Evolutionary conservation across 2,113 vertebrate species (phyloP).

Genomic region (Lamprologus ornatipinnis): DNA sequence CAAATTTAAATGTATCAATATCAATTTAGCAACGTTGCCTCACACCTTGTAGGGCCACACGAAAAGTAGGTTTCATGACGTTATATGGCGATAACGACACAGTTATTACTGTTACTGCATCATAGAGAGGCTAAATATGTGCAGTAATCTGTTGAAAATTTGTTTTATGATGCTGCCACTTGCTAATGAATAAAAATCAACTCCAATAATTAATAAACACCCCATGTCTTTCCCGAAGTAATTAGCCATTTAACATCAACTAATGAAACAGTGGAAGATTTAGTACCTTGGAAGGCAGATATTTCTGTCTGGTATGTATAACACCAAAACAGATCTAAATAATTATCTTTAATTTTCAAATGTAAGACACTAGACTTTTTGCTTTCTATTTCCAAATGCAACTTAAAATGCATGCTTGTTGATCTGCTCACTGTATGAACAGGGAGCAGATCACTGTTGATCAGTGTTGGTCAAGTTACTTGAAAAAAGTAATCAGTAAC

Average conservation of each 20-base stretch:
- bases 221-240: not conserved
- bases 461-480: too few species aligned
- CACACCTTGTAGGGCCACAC: not conserved
- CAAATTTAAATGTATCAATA: constrained; percentile 19
- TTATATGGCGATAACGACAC: fast-evolving
- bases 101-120: not conserved
- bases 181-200: not conserved
- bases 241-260: not conserved
- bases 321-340: not conserved
- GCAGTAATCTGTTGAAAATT: not conserved
- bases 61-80: not conserved
- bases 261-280: not conserved
- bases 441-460: not conserved
- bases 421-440: not conserved
- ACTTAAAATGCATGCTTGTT: not conserved
- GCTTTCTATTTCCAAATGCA: not conserved
- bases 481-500: too few species aligned
- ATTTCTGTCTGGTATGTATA: not conserved
- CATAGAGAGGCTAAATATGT: fast-evolving
- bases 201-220: not conserved
- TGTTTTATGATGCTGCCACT: not conserved
- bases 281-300: not conserved
- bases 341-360: not conserved
- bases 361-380: not conserved
- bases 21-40: not conserved